Conservation (phyloP, 1,140 invertebrate genomes). For the Temnothorax curvispinosus region DNA sequence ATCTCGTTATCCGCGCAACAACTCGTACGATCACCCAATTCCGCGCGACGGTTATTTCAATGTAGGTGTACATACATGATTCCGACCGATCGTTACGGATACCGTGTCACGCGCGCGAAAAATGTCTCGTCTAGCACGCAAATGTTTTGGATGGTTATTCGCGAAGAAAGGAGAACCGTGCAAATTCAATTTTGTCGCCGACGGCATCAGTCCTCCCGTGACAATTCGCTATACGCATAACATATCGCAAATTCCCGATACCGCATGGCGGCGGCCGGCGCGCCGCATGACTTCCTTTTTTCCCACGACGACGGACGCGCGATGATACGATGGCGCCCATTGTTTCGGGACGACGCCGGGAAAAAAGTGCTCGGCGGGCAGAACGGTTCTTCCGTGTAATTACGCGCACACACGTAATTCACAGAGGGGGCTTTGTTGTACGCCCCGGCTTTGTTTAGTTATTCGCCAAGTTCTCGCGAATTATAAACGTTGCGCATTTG, state of each 20-base stretch:
- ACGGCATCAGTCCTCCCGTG: conserved; percentile 10
- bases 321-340: conserved; percentile 18
- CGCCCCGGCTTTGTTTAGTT: conserved; percentile 61
- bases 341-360: conserved; percentile 10
- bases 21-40: background rate
- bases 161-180: background rate
- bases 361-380: background rate
- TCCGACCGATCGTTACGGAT: background rate
- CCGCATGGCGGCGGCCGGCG: background rate
- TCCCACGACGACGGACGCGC: background rate
- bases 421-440: background rate
- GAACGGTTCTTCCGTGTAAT: conserved; percentile 49
- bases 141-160: conserved; percentile 1
- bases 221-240: conserved; percentile 30
- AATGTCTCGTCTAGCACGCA: background rate
- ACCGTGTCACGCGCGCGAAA: background rate
- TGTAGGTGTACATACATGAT: background rate
- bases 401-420: conserved; percentile 40
- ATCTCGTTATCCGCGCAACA: background rate
- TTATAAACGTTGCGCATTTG: conserved; percentile 58
- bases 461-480: conserved; percentile 53
- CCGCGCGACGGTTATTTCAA: background rate
- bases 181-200: conserved; percentile 24
- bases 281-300: conserved; percentile 15
- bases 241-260: conserved; percentile 30